Base-by-base conservation (phyloP, 1,140 invertebrate species). In the Eubasilissa regina region DNA sequence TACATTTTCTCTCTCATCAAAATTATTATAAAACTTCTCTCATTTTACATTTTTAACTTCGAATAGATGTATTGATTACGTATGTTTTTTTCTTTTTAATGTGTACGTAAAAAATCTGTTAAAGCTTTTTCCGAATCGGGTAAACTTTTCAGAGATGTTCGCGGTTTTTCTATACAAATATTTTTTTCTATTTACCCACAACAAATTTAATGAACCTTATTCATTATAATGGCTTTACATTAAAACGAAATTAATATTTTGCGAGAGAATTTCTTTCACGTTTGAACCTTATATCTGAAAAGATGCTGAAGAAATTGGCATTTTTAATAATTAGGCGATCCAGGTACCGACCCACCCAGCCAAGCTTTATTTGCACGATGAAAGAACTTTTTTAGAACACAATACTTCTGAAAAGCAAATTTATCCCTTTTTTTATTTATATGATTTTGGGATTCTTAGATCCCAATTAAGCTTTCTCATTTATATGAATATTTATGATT, bases 151-250 rank as follows among this genome's bases (percentile, higher is more conserved):
- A 35, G 25, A 6, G 25, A 35, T 35, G 6, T 35, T n/a, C n/a
- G 25, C 6, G 25, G 25, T 56, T 56, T 58, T 9, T 19, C 12
- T 21, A 19, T 58, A 10, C 21, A 4, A 15, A 10, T 58, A 19
- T 64, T 64, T 13, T 64, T 62, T 64, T n/a, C 0, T 64, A 62
- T 64, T 64, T 64, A 21, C 60, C 35, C n/a, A 70, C 66, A 70
- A 45, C 12, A 47, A 68, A 70, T 11, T 70, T 70, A 70, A 70
- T 70, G 45, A 70, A 44, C n/a, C 66, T 48, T 70, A 70, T 70
- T 70, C 43, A 70, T 47, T 47, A 70, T 17, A 48, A 70, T 47
- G 45, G 43, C 66, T 70, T 70, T 70, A 9, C 43, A 64, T 9
- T 25, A 25, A n/a, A n/a, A 43, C 19, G 60, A 13, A 25, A 25